phyloP scores from a whole-genome alignment of 1,140 invertebrate genomes.

The Pachyrhynchus sulphureomaculatus region DNA sequence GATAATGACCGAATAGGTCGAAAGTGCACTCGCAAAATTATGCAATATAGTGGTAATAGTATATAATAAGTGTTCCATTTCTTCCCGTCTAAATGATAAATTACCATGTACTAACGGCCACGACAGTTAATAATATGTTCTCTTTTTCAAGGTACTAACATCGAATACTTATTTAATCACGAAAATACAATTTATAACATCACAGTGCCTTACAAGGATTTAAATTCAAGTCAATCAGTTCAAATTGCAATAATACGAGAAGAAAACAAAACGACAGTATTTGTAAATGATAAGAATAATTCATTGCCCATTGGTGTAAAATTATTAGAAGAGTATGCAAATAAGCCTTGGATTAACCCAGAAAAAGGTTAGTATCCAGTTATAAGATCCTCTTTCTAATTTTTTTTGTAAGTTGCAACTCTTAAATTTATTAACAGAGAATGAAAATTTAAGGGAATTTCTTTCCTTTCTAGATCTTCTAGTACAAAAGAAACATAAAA shows the following conservation, averaged over 20 bases:
- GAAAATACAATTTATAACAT: slow-evolving; percentile 78
- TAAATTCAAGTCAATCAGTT: slow-evolving; percentile 78
- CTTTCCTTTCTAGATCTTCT: too few relatives aligned
- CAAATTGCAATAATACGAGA: slow-evolving; percentile 80
- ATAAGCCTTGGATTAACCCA: slow-evolving; percentile 82
- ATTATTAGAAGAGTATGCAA: slow-evolving; percentile 73
- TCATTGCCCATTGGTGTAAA: slow-evolving; percentile 69
- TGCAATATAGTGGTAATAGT: too few relatives aligned
- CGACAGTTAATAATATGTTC: too few relatives aligned
- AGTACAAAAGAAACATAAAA: too few relatives aligned
- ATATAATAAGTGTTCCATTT: too few relatives aligned
- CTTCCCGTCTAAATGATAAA: too few relatives aligned
- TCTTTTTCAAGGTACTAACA: slow-evolving; percentile 55
- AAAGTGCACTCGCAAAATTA: too few relatives aligned
- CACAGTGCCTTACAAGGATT: slow-evolving; percentile 68
- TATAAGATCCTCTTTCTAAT: not conserved
- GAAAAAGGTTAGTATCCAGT: slow-evolving; percentile 70
- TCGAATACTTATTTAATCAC: slow-evolving; percentile 83
- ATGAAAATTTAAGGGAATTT: too few relatives aligned
- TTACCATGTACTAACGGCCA: too few relatives aligned
- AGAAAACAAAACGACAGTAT: slow-evolving; percentile 71
- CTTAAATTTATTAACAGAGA: not conserved
- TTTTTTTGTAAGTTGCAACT: too few relatives aligned
- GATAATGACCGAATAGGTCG: too few relatives aligned
- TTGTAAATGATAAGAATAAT: slow-evolving; percentile 79